Conservation (phyloP, 30 jellyfish, hydroid and myxozoan species). For the Calvadosia cruxmelitensis region DNA sequence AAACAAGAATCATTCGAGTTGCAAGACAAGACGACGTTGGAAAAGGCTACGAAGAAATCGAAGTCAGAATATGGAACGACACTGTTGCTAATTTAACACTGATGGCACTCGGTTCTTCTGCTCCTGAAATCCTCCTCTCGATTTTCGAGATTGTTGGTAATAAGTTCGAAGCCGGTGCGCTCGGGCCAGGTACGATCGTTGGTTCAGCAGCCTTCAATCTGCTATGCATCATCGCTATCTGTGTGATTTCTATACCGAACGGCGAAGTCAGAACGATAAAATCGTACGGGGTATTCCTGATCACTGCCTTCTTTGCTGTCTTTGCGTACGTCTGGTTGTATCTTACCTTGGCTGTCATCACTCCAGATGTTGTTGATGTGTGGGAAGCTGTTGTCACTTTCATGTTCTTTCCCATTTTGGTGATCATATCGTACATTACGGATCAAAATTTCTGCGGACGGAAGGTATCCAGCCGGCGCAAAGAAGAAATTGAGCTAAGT, state of each 20-base stretch:
- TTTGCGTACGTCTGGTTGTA: conserved; percentile 93
- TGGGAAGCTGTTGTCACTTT: conserved; percentile 97
- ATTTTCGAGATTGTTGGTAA: conserved; percentile 81
- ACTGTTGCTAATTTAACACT: conserved; percentile 92
- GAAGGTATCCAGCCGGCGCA: conserved; percentile 15
- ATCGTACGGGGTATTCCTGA: conserved; percentile 53
- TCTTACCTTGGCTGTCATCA: conserved; percentile 35
- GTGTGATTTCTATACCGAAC: conserved; percentile 55
- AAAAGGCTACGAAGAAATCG: conserved; percentile 75
- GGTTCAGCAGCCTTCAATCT: conserved; percentile 96
- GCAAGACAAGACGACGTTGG: conserved; percentile 67
- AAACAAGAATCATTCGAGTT: conserved; percentile 63
- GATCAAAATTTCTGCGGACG: conserved; percentile 70
- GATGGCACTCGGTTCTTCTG: conserved; percentile 97
- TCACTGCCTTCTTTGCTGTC: conserved; percentile 73
- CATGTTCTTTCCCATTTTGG: conserved; percentile 74
- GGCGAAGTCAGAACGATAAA: conserved; percentile 48
- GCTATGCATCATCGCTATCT: conserved; percentile 76
- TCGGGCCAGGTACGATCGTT: conserved; percentile 97
- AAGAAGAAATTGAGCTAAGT: conserved; percentile 65
- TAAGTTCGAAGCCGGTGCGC: conserved; percentile 81
- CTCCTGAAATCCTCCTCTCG: conserved; percentile 94
- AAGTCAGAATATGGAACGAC: conserved; percentile 90
- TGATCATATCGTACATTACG: conserved; percentile 74
- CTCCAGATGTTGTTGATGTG: conserved; percentile 40